Evolutionary conservation across 1,140 invertebrate genomes (phyloP), one percentile per base, ranked within the genome.

Genomic region (Ptiloglossa arizonensis): DNA sequence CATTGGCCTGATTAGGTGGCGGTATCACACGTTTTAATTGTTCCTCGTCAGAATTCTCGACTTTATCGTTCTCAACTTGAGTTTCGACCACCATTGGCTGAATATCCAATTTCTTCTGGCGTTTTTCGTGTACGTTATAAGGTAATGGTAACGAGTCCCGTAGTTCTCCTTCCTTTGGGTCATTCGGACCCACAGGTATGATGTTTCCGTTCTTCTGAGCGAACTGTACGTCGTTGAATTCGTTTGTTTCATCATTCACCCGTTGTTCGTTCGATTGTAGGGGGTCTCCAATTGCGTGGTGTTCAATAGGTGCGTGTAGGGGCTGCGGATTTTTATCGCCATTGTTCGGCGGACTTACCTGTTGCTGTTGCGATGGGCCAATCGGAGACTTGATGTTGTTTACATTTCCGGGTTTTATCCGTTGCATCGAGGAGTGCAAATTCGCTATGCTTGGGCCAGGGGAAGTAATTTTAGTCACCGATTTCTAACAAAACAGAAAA

Each of bases 331-430:
- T 86, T 60, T 79, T 86, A 70, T 63, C 84, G 66, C 85, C 81
- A 76, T 87, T 87, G 72, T 78, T 88, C 17, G 86, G 83, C 62
- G 73, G 79, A 91, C 91, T 93, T 91, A 93, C 91, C 90, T 92
- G 91, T 75, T 89, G 85, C 68, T 88, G 85, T 13, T 89, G 88
- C 48, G 83, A 81, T 2, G 77, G 81, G 29, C 79, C 66, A 8
- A 73, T 80, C 35, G 85, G 60, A 24, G 86, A 87, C 9, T 74
- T 41, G 44, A 11, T 56, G 17, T 63, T 64, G 1, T 13, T 48
- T 27, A 29, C 11, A 15, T 48, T 5, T 27, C 52, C 68, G 1
- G 46, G 17, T 4, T 46, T 56, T 50, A 27, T 46, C 13, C 82
- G 80, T 2, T 82, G 73, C 11, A 64, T 63, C 17, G 75, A 35